These are phyloP conservation scores for Lumbricus terrestris DNA, from an alignment of 2,888 invertebrate species.

Conservation along the genomic window DNA sequence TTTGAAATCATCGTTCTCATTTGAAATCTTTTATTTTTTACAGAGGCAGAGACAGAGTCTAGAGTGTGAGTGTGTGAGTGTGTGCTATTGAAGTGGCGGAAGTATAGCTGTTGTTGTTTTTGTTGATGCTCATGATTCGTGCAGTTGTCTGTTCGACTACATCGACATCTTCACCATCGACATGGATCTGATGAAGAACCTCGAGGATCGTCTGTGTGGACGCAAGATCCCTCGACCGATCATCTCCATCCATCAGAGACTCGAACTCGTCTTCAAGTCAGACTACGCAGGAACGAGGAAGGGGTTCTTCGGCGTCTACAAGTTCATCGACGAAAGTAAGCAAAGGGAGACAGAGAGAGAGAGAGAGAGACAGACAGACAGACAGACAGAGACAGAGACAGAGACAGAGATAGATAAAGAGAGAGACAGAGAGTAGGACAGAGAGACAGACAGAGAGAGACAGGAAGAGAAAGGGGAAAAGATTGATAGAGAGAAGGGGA, in stretches of 20 bases:
- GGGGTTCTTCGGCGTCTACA: conserved; percentile 33
- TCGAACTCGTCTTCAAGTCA: conserved; percentile 51
- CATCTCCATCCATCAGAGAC: conserved; percentile 48
- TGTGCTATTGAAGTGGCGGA: background rate
- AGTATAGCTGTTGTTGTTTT: background rate
- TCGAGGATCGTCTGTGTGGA: conserved; percentile 50
- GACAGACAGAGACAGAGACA: too few relatives aligned
- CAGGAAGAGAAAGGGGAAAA: too few relatives aligned
- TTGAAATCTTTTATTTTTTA: too few relatives aligned
- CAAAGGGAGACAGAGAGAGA: too few relatives aligned
- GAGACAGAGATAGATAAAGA: too few relatives aligned
- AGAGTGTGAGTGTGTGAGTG: too few relatives aligned
- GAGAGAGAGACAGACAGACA: too few relatives aligned
- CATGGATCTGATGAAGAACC: conserved; percentile 42
- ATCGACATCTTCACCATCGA: conserved; percentile 52
- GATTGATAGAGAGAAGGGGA: too few relatives aligned
- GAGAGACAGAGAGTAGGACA: too few relatives aligned
- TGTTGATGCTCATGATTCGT: background rate
- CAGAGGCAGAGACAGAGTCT: too few relatives aligned
- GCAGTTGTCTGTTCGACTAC: conserved; percentile 54
- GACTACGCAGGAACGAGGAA: conserved; percentile 36
- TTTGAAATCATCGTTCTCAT: too few relatives aligned
- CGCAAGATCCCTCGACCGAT: conserved; percentile 45
- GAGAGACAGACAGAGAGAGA: too few relatives aligned
- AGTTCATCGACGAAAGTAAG: conserved; percentile 37